A percentile compares a stretch with the other conserved stretches of the same genome.
Conservation (phyloP, 2,888 invertebrate genomes). For the Stenodera caucasica region DNA sequence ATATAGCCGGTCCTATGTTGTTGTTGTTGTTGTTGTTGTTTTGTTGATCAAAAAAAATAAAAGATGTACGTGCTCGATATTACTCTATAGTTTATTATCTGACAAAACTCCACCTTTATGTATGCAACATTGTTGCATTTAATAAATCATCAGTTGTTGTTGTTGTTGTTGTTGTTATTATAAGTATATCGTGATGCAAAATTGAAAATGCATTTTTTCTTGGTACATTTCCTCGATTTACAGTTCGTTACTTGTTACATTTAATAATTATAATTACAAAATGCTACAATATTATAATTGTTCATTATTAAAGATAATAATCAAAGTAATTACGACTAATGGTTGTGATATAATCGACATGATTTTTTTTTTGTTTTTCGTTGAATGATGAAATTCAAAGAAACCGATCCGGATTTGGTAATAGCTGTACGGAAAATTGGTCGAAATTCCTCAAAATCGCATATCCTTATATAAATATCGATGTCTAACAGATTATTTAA, state of each 20-base stretch:
- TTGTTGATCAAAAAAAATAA: conserved; percentile 2
- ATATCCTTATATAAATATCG: not conserved
- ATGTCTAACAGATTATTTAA: not conserved
- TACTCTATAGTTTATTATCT: not conserved
- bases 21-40: no score
- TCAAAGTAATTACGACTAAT: not conserved
- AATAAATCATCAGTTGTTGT: not conserved
- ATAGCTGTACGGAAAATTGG: not conserved
- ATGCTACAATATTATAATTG: not conserved
- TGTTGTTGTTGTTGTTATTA: not conserved
- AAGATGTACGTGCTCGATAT: conserved; percentile 3
- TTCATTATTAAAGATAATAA: not conserved
- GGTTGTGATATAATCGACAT: no score
- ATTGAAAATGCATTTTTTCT: not conserved
- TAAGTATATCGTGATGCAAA: not conserved
- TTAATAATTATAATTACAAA: not conserved
- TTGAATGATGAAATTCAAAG: not conserved
- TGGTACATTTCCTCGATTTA: not conserved
- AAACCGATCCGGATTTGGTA: not conserved
- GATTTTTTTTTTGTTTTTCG: no score
- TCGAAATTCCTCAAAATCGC: no score
- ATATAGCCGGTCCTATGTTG: not conserved
- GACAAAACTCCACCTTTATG: not conserved
- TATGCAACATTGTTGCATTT: conserved; percentile 3
- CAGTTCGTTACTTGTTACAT: not conserved